Conservation (phyloP, 2,888 invertebrate genomes). For the Litoditis marina region DNA sequence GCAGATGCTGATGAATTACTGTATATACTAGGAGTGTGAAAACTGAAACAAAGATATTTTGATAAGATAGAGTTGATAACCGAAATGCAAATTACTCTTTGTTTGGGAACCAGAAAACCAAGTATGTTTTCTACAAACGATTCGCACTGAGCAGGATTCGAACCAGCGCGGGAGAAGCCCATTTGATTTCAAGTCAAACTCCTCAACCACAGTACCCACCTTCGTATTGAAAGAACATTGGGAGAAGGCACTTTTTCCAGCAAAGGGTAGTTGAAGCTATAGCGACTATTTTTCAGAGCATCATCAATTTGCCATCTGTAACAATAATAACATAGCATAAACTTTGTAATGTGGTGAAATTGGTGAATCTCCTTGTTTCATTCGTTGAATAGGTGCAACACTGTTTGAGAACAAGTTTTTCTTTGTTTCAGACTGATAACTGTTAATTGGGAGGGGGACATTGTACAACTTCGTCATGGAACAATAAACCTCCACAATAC, state of each 20-base stretch:
- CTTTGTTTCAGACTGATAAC: too few relatives aligned
- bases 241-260: constrained; percentile 21
- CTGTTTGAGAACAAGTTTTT: too few relatives aligned
- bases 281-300: constrained; percentile 12
- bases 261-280: constrained; percentile 12
- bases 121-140: too few relatives aligned
- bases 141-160: constrained; percentile 9
- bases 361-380: too few relatives aligned
- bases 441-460: too few relatives aligned
- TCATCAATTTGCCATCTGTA: constrained; percentile 19
- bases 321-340: too few relatives aligned
- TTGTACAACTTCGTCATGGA: too few relatives aligned
- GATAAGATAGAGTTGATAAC: not conserved
- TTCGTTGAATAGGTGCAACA: too few relatives aligned
- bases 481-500: too few relatives aligned
- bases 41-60: constrained; percentile 19
- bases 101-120: too few relatives aligned
- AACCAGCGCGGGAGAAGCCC: constrained; percentile 47
- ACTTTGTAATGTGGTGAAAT: too few relatives aligned
- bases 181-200: constrained; percentile 34
- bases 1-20: constrained; percentile 51
- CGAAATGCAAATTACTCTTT: too few relatives aligned
- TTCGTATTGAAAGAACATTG: constrained; percentile 28
- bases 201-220: constrained; percentile 31
- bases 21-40: constrained; percentile 38